Evolutionary conservation across 2,113 vertebrate species (phyloP), one percentile per base, ranked within the genome.

Genomic region (Nicator chloris): DNA sequence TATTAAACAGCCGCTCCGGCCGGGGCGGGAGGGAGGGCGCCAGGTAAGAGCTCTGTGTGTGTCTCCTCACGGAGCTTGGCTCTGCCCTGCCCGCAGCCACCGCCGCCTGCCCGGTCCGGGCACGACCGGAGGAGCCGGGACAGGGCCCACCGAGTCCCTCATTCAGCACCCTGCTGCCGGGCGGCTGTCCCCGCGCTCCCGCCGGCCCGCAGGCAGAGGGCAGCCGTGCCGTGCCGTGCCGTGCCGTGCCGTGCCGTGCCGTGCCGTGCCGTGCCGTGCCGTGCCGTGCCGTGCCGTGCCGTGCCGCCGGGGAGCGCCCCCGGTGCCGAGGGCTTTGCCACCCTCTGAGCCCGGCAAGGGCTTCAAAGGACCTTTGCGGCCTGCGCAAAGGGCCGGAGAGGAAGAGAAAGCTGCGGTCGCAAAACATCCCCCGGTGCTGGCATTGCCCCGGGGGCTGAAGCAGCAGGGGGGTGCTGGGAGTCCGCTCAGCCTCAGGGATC

Each of bases 1-100:
- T 97, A 93, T 97, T 92, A 96, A 94, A 95, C 93, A 90, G 95
- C 53, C 97, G 60, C 97, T 78, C 56, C 90, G 93, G 88, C 92
- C 83, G 85, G 93, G 95, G 85, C 44, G 71, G 84, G 77, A 96
- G 97, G 95, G 96, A 81, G 95, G 93, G 91, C 76, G 90, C 97
- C 97, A 98, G 97, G 97, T 97, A 97, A 96, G 97, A 71, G 64
- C 63, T 14, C 15, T 15, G n/a, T 39, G 69, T 28, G 45, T 8
- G 22, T 24, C 61, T 40, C 39, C 57, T 44, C 53, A 53, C 18
- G 84, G 10, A 86, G 42, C 56, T 33, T 19, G 21, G 59, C 78
- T 59, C 59, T 76, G 49, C 56, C 65, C n/a, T 44, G 59, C 24
- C 50, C 28, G 23, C 68, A 23, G 53, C 42, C 63, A 64, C 45